These are phyloP conservation scores for Antheraea pernyi DNA, from an alignment of 1,140 invertebrate species.

Conservation along the genomic window DNA sequence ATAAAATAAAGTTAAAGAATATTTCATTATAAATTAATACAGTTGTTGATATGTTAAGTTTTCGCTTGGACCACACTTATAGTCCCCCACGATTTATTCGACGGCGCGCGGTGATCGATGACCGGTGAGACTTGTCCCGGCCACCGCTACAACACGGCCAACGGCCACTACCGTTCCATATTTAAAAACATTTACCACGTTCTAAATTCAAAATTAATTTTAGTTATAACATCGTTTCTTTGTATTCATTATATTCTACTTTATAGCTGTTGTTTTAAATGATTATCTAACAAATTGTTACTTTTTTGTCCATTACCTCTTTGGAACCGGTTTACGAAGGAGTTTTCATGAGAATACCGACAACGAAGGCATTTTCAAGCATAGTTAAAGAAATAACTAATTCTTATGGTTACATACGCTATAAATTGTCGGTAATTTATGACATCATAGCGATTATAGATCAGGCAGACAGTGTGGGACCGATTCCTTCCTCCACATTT, in stretches of 20 bases:
- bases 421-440: constrained; percentile 33
- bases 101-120: constrained; percentile 65
- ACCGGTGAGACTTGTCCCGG: constrained; percentile 42
- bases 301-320: no score
- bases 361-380: no score
- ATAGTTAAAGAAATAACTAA: constrained; percentile 3
- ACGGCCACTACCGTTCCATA: constrained; percentile 55
- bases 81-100: constrained; percentile 59
- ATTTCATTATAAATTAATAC: not conserved
- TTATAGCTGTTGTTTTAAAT: not conserved
- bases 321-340: no score
- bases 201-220: constrained; percentile 36
- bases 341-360: no score
- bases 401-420: constrained; percentile 13
- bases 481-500: constrained; percentile 39
- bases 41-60: constrained; percentile 7
- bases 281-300: no score
- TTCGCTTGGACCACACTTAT: constrained; percentile 30
- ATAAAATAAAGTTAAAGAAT: not conserved
- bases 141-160: constrained; percentile 46
- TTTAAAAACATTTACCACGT: constrained; percentile 40
- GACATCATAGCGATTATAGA: constrained; percentile 41
- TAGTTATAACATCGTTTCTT: constrained; percentile 29
- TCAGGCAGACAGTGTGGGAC: constrained; percentile 56
- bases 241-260: constrained; percentile 6